Evolutionary conservation across 2,888 invertebrate species (phyloP).

Genomic region (Hedychridium roseum): DNA sequence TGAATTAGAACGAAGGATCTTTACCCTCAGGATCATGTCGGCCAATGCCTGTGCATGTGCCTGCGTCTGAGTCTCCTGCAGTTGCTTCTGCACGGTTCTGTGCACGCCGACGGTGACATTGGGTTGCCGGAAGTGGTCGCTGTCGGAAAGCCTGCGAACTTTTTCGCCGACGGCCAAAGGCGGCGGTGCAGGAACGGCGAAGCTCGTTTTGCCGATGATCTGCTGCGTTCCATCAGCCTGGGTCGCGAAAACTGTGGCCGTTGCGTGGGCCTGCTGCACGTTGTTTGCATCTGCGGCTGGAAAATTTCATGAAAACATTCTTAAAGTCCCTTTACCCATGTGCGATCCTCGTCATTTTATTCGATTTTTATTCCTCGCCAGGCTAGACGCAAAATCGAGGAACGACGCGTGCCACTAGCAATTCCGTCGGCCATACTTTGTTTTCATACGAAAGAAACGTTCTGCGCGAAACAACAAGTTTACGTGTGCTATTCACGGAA

Average conservation of each 20-base stretch:
- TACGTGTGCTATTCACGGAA: too few relatives aligned
- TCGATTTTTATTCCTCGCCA: too few relatives aligned
- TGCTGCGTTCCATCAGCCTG: constrained; percentile 47
- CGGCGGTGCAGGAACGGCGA: constrained; percentile 70
- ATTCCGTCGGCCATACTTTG: too few relatives aligned
- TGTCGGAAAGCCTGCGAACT: constrained; percentile 69
- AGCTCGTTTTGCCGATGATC: constrained; percentile 63
- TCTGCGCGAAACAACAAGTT: too few relatives aligned
- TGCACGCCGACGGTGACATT: constrained; percentile 57
- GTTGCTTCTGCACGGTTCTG: constrained; percentile 57
- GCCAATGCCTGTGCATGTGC: constrained; percentile 82
- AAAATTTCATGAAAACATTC: constrained; percentile 11
- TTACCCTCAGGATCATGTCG: constrained; percentile 75
- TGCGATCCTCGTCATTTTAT: too few relatives aligned
- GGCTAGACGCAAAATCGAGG: too few relatives aligned
- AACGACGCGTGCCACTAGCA: too few relatives aligned
- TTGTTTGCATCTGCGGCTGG: constrained; percentile 57
- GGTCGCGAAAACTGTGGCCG: constrained; percentile 50
- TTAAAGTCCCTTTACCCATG: too few relatives aligned
- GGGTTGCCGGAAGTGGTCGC: constrained; percentile 66
- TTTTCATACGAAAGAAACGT: too few relatives aligned
- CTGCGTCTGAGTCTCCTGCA: constrained; percentile 63
- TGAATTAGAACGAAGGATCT: background rate
- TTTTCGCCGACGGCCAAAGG: constrained; percentile 63
- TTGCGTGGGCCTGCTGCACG: constrained; percentile 48